Evolutionary conservation across 2,797 vertebrate species (phyloP), one percentile per base, ranked within the genome.

Genomic region (Oreonectes daqikongensis): DNA sequence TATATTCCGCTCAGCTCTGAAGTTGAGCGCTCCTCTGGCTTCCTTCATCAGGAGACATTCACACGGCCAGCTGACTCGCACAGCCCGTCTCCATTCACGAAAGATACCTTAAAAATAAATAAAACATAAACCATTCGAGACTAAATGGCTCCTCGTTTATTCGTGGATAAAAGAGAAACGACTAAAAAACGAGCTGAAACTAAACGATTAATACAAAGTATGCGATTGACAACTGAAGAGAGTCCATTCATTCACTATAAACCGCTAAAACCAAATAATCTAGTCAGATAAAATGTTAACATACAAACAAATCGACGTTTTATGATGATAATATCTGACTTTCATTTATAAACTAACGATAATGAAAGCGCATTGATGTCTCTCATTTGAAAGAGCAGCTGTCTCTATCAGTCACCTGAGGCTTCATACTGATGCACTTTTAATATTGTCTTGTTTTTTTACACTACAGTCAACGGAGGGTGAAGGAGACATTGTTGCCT

Each of bases 1-100:
- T 92, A 90, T 91, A 94, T 94, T 93, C 92, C 82, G 88, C 90
- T 93, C 93, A 93, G 91, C 83, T 90, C 80, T 89, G 87, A 92
- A 93, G 86, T 93, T 93, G 87, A 89, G 85, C 90, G 84, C 89
- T 90, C 90, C 90, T 92, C 87, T 89, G 85, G 81, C 84, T 87
- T 82, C 77, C 77, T 84, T 86, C 80, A 83, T 81, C 79, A 82
- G 79, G 79, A 72, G 30, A 71, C 77, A 83, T 61, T 80, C 81
- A 86, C 82, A 81, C 80, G 77, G 84, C 81, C 11, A 15, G 40
- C 40, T 42, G 40, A 42, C 40, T 53, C 76, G 60, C 59, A 59
- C 50, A 46, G 59, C 48, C 52, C 44, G 44, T 50, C 65, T 74
- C 26, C 71, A 64, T 67, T 61, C 59, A 61, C 17, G 12, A 22